Conservation (phyloP, 2,888 invertebrate genomes). For the Tigriopus californicus region DNA sequence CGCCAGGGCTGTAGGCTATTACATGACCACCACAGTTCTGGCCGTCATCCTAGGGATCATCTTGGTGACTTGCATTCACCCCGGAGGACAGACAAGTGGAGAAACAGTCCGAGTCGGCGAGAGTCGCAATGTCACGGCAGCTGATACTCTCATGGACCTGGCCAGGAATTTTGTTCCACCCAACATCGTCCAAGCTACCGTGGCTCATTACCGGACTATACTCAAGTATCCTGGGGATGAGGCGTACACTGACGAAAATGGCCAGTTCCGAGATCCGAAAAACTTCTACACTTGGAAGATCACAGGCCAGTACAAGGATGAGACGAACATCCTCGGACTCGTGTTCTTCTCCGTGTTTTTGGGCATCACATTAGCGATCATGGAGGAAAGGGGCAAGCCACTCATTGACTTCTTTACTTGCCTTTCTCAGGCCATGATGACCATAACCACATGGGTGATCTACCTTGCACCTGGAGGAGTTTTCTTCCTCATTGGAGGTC, state of each 20-base stretch:
- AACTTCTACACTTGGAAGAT: constrained; percentile 40
- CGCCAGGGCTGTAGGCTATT: constrained; percentile 66
- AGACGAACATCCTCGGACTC: constrained; percentile 46
- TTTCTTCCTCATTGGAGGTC: constrained; percentile 68
- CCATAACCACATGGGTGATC: constrained; percentile 86
- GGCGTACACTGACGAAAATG: constrained; percentile 4
- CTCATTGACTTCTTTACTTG: constrained; percentile 65
- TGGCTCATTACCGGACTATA: constrained; percentile 37
- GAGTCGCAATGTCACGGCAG: constrained; percentile 47
- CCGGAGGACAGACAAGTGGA: constrained; percentile 33
- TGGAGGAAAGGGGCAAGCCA: constrained; percentile 54
- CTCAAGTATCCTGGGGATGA: constrained; percentile 28
- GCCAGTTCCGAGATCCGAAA: constrained; percentile 9
- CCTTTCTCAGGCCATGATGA: constrained; percentile 85
- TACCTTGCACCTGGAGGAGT: constrained; percentile 82
- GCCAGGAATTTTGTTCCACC: constrained; percentile 83
- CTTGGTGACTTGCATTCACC: constrained; percentile 67
- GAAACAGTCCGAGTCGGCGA: constrained; percentile 20
- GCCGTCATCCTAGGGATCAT: constrained; percentile 80
- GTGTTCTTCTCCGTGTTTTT: constrained; percentile 41
- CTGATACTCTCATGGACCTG: constrained; percentile 78
- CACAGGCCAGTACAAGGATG: constrained; percentile 44
- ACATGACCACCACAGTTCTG: constrained; percentile 71
- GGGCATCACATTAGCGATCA: constrained; percentile 72
- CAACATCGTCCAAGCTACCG: constrained; percentile 48